Conservation (phyloP, 2,797 vertebrate species). For the Eurystomus glaucurus region DNA sequence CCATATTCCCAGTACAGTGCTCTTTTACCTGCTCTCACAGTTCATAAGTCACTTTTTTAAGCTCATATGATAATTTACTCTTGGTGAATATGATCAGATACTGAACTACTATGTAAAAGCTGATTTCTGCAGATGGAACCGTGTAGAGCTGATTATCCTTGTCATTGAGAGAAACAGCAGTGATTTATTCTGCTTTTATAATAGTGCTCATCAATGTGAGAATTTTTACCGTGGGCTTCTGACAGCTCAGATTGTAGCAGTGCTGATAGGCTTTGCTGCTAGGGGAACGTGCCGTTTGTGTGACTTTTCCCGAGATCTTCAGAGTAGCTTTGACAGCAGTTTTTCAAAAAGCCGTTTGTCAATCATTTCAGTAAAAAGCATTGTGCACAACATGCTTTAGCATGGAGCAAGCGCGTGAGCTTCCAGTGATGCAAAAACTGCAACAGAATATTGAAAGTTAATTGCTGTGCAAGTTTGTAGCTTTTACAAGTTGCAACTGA, state of each 20-base stretch:
- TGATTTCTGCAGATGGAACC: conserved; percentile 3
- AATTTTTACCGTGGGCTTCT: conserved; percentile 23
- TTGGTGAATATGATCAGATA: not conserved
- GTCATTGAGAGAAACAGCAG: conserved; percentile 6
- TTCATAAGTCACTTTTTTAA: not conserved
- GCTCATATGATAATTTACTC: not conserved
- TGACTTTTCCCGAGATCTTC: not conserved
- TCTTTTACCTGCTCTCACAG: not conserved
- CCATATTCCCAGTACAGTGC: not conserved
- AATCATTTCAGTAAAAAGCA: not conserved
- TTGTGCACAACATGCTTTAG: rapidly evolving
- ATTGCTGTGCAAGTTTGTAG: not conserved
- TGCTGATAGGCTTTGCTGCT: not conserved
- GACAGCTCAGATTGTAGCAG: conserved; percentile 10
- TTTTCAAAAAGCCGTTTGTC: not conserved
- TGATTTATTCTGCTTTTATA: conserved; percentile 30
- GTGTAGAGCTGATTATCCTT: not conserved
- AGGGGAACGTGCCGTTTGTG: not conserved
- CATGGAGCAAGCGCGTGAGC: not conserved
- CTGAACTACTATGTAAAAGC: not conserved
- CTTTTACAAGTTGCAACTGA: not conserved
- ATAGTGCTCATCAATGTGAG: not conserved
- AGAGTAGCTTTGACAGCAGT: not conserved
- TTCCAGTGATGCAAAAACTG: rapidly evolving
- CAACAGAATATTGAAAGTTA: not conserved